These are phyloP conservation scores for Bubo bubo DNA, from an alignment of 2,113 vertebrate genomes.

Conservation along the genomic window DNA sequence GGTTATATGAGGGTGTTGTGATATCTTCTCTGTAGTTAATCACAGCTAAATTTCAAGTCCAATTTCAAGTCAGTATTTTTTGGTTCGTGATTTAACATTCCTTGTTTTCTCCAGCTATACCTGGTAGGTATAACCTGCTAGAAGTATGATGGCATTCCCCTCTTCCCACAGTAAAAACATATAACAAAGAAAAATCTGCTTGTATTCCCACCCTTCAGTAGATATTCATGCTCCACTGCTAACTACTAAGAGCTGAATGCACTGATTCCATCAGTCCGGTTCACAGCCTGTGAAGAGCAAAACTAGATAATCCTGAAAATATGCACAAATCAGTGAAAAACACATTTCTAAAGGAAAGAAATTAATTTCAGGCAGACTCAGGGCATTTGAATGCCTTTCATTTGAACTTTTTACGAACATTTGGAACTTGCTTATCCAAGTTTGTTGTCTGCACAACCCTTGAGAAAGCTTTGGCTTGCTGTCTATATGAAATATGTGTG, in stretches of 20 bases:
- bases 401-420: background rate
- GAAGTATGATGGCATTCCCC: background rate
- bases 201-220: background rate
- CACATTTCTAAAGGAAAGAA: background rate
- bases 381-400: background rate
- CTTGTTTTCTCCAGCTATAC: background rate
- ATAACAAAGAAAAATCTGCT: background rate
- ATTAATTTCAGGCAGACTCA: background rate
- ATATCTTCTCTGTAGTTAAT: slow-evolving; percentile 18
- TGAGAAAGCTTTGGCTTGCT: background rate
- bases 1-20: background rate
- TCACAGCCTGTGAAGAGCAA: background rate
- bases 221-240: background rate
- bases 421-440: background rate
- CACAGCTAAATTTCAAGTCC: background rate
- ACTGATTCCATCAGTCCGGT: background rate
- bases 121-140: background rate
- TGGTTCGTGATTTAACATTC: background rate
- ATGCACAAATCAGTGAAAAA: background rate
- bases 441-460: background rate
- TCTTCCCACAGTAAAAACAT: background rate
- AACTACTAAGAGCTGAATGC: slow-evolving; percentile 5
- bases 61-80: background rate
- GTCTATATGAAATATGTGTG: accelerated
- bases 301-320: background rate